phyloP scores from a whole-genome alignment of 2,113 vertebrate species.

The Ursus arctos region DNA sequence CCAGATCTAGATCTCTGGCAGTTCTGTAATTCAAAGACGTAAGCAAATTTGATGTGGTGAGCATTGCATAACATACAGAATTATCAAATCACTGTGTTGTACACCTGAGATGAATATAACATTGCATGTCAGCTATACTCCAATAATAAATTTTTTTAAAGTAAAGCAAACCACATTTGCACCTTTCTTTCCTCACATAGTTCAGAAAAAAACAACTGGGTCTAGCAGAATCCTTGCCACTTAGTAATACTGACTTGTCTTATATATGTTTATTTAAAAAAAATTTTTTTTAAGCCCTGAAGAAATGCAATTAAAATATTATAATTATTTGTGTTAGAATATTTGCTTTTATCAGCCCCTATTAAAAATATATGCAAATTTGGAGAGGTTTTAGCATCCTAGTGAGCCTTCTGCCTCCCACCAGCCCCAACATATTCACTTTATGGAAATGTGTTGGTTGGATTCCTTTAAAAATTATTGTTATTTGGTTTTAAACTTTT shows the following conservation, averaged over 20 bases:
- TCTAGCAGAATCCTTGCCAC: constrained; percentile 3
- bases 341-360: constrained; percentile 84
- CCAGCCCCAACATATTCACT: constrained; percentile 76
- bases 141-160: not conserved
- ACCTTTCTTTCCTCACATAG: not conserved
- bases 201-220: not conserved
- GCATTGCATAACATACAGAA: not conserved
- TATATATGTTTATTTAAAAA: constrained; percentile 1
- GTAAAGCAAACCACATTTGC: not conserved
- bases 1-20: no score
- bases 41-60: not conserved
- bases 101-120: not conserved
- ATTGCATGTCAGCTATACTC: not conserved
- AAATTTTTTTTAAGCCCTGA: constrained; percentile 70
- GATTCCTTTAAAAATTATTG: constrained; percentile 65
- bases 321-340: constrained; percentile 84
- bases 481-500: constrained; percentile 68
- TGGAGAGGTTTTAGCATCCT: constrained; percentile 80
- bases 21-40: not conserved
- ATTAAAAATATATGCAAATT: constrained; percentile 85
- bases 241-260: constrained; percentile 61
- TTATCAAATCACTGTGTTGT: not conserved
- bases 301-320: constrained; percentile 88
- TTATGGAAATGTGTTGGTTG: constrained; percentile 80
- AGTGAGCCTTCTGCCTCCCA: constrained; percentile 77